Percentiles rank a stretch among this genome's conserved stretches.
These are phyloP conservation scores for Ictidomys tridecemlineatus DNA, from an alignment of 2,113 vertebrate genomes.

Conservation along the genomic window DNA sequence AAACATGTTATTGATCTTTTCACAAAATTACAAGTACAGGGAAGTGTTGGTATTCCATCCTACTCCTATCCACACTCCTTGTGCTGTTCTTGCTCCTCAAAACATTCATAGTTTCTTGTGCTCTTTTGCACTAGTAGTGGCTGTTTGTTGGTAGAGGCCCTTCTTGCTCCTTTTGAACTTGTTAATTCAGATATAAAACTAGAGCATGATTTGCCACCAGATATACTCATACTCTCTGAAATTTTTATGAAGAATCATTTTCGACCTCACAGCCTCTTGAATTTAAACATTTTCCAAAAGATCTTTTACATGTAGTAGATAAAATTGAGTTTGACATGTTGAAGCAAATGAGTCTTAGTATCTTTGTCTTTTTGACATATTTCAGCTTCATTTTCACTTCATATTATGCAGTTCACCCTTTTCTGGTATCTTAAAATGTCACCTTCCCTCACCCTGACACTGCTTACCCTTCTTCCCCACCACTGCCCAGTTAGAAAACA, in stretches of 20 bases:
- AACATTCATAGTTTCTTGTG: not conserved
- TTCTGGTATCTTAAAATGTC: not conserved
- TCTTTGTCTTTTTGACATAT: slow-evolving; percentile 64
- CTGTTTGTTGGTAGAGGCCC: fast-evolving
- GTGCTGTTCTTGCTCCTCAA: fast-evolving
- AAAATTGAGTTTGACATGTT: slow-evolving; percentile 73
- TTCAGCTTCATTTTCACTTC: slow-evolving; percentile 47
- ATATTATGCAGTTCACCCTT: slow-evolving; percentile 36
- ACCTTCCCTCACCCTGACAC: too few relatives aligned
- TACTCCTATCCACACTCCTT: too few relatives aligned
- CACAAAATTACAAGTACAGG: not conserved
- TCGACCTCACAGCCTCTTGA: not conserved
- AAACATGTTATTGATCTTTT: not conserved
- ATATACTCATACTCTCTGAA: not conserved
- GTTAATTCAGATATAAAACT: not conserved
- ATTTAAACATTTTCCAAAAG: slow-evolving; percentile 61
- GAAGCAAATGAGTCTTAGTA: slow-evolving; percentile 16
- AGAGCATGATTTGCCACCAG: not conserved
- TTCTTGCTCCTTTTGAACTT: not conserved
- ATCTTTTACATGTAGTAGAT: slow-evolving; percentile 4
- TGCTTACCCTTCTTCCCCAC: not conserved
- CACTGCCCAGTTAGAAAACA: not conserved
- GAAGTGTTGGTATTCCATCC: not conserved
- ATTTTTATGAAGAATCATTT: slow-evolving; percentile 51
- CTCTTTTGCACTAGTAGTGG: not conserved